Evolutionary conservation across 2,888 invertebrate genomes (phyloP).

Genomic region (Aphrophora alni): DNA sequence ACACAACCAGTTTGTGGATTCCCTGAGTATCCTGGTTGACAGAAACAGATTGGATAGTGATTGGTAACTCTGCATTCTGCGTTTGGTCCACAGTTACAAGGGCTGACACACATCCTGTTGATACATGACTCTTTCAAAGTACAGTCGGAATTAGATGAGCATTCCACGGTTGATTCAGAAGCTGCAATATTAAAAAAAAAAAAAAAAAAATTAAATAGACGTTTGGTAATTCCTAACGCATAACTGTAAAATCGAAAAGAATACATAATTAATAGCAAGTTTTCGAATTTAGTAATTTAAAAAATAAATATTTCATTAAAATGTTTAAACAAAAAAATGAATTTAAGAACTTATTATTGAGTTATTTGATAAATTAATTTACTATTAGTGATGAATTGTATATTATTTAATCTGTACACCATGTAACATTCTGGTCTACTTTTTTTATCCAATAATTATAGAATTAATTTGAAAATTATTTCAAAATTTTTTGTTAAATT

Average conservation of each 20-base stretch:
- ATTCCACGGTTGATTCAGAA: constrained; percentile 70
- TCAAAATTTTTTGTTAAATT: too few species aligned
- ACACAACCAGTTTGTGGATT: constrained; percentile 83
- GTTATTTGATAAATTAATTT: too few species aligned
- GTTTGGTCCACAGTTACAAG: constrained; percentile 84
- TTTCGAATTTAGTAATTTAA: too few species aligned
- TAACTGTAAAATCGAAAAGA: background rate
- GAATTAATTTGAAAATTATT: too few species aligned
- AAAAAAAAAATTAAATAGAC: constrained; percentile 31
- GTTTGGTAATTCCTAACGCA: background rate
- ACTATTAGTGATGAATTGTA: too few species aligned
- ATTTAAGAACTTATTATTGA: too few species aligned
- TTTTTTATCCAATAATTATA: too few species aligned
- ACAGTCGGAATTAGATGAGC: constrained; percentile 81
- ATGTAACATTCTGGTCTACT: too few species aligned
- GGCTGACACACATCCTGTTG: constrained; percentile 78
- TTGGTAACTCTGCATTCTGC: constrained; percentile 82
- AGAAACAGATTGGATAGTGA: constrained; percentile 87
- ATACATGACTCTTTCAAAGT: constrained; percentile 82
- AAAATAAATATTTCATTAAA: too few species aligned
- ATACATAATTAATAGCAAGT: background rate
- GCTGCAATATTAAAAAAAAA: constrained; percentile 60
- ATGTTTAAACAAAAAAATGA: too few species aligned
- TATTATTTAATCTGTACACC: too few species aligned
- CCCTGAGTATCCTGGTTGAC: constrained; percentile 82